Conservation (phyloP, 2,888 invertebrate genomes). For the Pandemis cinnamomeana region DNA sequence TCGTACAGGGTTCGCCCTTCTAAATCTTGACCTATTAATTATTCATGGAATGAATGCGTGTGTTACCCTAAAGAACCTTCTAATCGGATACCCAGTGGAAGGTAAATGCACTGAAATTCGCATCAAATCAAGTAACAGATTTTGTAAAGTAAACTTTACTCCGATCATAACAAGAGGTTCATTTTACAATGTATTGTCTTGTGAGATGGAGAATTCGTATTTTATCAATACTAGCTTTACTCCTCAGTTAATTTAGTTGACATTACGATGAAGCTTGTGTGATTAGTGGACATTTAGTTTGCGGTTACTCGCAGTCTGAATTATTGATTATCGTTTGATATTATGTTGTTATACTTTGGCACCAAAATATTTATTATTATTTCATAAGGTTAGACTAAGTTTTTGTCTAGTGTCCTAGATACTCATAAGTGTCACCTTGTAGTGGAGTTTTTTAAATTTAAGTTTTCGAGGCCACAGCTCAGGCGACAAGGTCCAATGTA, state of each 20-base stretch:
- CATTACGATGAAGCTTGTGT: conserved; percentile 71
- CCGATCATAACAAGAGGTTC: conserved; percentile 16
- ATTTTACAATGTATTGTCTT: conserved; percentile 38
- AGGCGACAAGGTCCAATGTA: conserved; percentile 61
- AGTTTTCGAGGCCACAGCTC: conserved; percentile 74
- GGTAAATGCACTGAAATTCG: conserved; percentile 26
- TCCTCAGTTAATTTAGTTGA: conserved; percentile 38
- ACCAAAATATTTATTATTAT: conserved; percentile 78
- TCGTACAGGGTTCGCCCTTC: conserved; percentile 66
- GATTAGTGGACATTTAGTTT: conserved; percentile 76
- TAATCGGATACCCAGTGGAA: conserved; percentile 29
- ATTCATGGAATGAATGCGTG: conserved; percentile 82
- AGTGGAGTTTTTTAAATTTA: conserved; percentile 76
- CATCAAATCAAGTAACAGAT: conserved; percentile 10
- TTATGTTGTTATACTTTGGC: conserved; percentile 70
- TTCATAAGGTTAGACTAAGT: conserved; percentile 79
- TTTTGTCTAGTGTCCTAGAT: conserved; percentile 80
- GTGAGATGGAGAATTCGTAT: conserved; percentile 29
- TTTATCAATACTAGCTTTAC: conserved; percentile 38
- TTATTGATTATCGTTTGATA: conserved; percentile 60
- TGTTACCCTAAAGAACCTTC: conserved; percentile 45
- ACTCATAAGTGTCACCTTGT: conserved; percentile 81
- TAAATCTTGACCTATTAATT: conserved; percentile 68
- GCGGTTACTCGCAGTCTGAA: conserved; percentile 72
- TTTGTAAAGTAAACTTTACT: conserved; percentile 37